These are phyloP conservation scores for Heliconius erato DNA, from an alignment of 2,888 invertebrate species.

Conservation along the genomic window DNA sequence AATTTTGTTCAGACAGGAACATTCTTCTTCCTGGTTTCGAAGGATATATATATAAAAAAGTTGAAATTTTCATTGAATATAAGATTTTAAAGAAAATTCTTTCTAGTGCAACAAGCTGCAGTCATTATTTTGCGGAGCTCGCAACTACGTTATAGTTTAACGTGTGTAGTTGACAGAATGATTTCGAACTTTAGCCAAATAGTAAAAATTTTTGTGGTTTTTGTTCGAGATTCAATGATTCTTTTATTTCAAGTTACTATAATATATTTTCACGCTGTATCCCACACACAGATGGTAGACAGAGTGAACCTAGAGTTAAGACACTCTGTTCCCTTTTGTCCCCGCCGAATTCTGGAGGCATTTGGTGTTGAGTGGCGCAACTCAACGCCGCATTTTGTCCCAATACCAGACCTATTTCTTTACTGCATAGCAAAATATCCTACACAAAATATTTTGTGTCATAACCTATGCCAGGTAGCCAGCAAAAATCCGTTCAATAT, in stretches of 20 bases:
- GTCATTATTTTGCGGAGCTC: constrained; percentile 50
- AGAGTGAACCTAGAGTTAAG: no score
- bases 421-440: no score
- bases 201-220: constrained; percentile 61
- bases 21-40: constrained; percentile 5
- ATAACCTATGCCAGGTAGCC: no score
- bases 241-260: not conserved
- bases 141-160: constrained; percentile 48
- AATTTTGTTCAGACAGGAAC: not conserved
- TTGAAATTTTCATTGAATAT: constrained; percentile 43
- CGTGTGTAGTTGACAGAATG: constrained; percentile 62
- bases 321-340: no score
- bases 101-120: constrained; percentile 49
- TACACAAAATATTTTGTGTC: no score
- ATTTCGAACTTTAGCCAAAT: constrained; percentile 60
- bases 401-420: no score
- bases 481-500: no score
- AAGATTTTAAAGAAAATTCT: constrained; percentile 44
- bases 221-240: not conserved
- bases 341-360: no score
- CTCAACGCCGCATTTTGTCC: no score
- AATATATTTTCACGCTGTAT: no score
- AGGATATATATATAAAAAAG: constrained; percentile 3
- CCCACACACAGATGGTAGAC: no score
- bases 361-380: no score